These are phyloP conservation scores for Linnaemya tessellans DNA, from an alignment of 2,888 invertebrate species.

Conservation along the genomic window DNA sequence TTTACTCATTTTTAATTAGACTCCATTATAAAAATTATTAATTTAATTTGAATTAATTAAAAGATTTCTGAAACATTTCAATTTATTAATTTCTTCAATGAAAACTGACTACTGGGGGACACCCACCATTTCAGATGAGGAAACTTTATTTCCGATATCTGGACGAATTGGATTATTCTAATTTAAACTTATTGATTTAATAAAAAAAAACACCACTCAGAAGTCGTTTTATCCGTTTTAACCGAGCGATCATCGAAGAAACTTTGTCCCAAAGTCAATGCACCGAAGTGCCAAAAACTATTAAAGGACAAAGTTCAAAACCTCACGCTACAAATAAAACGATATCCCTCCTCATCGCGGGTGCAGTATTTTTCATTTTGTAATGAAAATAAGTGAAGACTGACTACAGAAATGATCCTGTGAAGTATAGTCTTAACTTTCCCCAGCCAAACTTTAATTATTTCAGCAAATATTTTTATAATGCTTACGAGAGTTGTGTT, in stretches of 20 bases:
- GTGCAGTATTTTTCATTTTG: slow-evolving; percentile 84
- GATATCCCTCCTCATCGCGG: slow-evolving; percentile 86
- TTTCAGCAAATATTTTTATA: neutral
- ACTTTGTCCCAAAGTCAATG: slow-evolving; percentile 56
- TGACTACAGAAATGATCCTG: slow-evolving; percentile 89
- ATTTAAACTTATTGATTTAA: too few relatives aligned
- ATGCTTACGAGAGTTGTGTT: slow-evolving; percentile 75
- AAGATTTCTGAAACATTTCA: too few relatives aligned
- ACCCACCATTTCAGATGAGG: too few relatives aligned
- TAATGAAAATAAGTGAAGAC: slow-evolving; percentile 85
- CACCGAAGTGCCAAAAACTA: slow-evolving; percentile 26
- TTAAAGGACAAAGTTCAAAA: slow-evolving; percentile 72
- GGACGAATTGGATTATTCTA: too few relatives aligned
- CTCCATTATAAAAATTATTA: too few relatives aligned
- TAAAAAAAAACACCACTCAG: slow-evolving; percentile 72
- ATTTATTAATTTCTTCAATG: too few relatives aligned
- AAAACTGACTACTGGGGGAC: too few relatives aligned
- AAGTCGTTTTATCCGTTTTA: slow-evolving; percentile 75
- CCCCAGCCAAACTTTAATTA: neutral
- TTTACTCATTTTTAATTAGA: too few relatives aligned
- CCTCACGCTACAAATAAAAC: slow-evolving; percentile 85
- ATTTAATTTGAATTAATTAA: too few relatives aligned
- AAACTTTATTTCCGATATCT: too few relatives aligned
- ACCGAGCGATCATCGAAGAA: slow-evolving; percentile 77
- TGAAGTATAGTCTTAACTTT: slow-evolving; percentile 84